phyloP scores from a whole-genome alignment of 2,888 invertebrate genomes.

The Agonopterix subpropinquella region DNA sequence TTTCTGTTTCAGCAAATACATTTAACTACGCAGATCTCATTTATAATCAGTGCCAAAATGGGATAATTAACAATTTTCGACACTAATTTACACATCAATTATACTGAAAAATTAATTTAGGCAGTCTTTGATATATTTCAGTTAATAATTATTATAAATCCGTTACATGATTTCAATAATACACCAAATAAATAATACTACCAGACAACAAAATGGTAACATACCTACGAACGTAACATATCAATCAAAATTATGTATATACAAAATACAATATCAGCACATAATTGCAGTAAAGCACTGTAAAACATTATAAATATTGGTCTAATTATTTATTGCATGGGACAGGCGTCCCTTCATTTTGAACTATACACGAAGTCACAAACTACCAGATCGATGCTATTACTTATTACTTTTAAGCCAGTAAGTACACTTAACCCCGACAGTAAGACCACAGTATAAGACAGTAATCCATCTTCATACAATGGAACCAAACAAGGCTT shows the following conservation, averaged over 20 bases:
- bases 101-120: conserved; percentile 44
- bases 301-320: conserved; percentile 73
- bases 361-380: conserved; percentile 36
- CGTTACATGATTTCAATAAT: conserved; percentile 53
- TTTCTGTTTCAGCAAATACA: too few species aligned
- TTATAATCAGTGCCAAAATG: conserved; percentile 23
- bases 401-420: conserved; percentile 28
- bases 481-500: too few species aligned
- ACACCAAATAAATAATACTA: conserved; percentile 63
- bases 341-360: conserved; percentile 35
- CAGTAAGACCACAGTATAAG: too few species aligned
- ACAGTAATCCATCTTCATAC: too few species aligned
- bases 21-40: conserved; percentile 12
- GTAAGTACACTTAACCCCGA: conserved; percentile 20
- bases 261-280: conserved; percentile 63
- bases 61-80: conserved; percentile 43
- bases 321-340: conserved; percentile 70
- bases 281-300: conserved; percentile 63
- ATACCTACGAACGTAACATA: conserved; percentile 54
- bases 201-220: conserved; percentile 67
- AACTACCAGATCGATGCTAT: conserved; percentile 53
- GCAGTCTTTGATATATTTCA: conserved; percentile 71
- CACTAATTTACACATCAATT: conserved; percentile 43
- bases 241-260: conserved; percentile 49
- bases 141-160: conserved; percentile 51